Base-by-base conservation (phyloP, 2,113 vertebrate genomes). In the Clarias gariepinus region DNA sequence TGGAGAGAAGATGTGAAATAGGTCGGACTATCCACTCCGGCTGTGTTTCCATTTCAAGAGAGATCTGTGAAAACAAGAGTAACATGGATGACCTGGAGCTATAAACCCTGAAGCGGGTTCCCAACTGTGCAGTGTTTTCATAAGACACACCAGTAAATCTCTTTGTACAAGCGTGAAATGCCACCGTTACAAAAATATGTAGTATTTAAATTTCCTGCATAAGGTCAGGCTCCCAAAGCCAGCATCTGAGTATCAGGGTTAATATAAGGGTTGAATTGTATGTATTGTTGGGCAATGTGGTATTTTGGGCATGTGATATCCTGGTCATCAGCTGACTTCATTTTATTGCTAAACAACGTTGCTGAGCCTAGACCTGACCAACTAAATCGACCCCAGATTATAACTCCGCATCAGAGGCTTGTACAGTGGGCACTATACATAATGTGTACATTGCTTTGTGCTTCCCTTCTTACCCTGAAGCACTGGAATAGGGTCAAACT, bases 31-130 rank as follows among this genome's bases (percentile, higher is more conserved):
- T 13, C 13, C 55, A 12, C 36, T n/a, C 81, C n/a, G 11, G 55
- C 66, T 82, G 57, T 74, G 52, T 69, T 80, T 86, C 78, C 57
- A 81, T 74, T 86, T 86, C 53, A 73, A 53, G n/a, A 68, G 60
- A 33, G 57, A 69, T 81, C 47, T 80, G 63, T 68, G 30, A 80
- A 86, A 86, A 81, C 66, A 81, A 81, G 76, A 55, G 78, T 64
- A 85, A 80, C 84, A 85, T 6, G 30, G 57, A 80, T 55, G 74
- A 11, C 84, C 74, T 85, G 47, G 47, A 55, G 81, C 81, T 55
- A 71, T 69, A 78, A 86, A 69, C 63, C 85, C 76, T 58, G 63
- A 57, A 69, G 64, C 30, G 15, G 61, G 15, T 81, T 86, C 71
- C 63, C 63, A 69, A 58, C 21, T 15, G 85, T 19, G 36, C 21